Evolutionary conservation across 2,888 invertebrate species (phyloP).

Genomic region (Phytoseiulus persimilis): DNA sequence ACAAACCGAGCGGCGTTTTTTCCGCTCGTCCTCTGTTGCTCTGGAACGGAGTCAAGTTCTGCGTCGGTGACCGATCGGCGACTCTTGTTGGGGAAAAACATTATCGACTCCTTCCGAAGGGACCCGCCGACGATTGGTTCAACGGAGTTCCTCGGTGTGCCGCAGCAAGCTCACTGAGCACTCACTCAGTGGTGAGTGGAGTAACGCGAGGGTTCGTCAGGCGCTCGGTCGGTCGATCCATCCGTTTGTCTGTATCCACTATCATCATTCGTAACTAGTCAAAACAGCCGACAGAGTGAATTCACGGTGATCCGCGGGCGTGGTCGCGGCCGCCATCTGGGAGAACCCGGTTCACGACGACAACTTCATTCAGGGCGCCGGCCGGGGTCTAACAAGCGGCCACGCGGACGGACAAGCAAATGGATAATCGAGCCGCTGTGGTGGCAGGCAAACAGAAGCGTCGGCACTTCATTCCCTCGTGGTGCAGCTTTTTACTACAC

Average conservation of each 20-base stretch:
- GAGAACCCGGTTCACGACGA: not conserved
- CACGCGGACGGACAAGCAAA: not conserved
- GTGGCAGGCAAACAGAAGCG: not conserved
- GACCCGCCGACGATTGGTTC: no score
- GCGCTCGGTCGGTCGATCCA: not conserved
- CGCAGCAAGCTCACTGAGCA: not conserved
- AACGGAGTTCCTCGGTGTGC: no score
- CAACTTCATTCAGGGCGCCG: not conserved
- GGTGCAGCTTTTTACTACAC: not conserved
- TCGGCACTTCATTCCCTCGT: not conserved
- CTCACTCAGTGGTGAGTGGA: not conserved
- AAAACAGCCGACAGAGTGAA: not conserved
- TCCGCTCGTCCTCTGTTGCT: no score
- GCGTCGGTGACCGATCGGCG: not conserved
- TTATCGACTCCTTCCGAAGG: no score
- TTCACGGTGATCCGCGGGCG: constrained; percentile 5
- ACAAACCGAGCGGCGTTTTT: not conserved
- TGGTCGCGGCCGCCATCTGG: not conserved
- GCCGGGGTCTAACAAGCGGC: not conserved
- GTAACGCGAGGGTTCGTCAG: not conserved
- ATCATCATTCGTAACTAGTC: not conserved
- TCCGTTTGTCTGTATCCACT: not conserved
- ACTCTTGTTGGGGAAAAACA: no score
- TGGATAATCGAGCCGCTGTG: not conserved
- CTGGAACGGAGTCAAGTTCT: not conserved